phyloP scores from a whole-genome alignment of 2,888 invertebrate genomes.

The Notodonta dromedarius region DNA sequence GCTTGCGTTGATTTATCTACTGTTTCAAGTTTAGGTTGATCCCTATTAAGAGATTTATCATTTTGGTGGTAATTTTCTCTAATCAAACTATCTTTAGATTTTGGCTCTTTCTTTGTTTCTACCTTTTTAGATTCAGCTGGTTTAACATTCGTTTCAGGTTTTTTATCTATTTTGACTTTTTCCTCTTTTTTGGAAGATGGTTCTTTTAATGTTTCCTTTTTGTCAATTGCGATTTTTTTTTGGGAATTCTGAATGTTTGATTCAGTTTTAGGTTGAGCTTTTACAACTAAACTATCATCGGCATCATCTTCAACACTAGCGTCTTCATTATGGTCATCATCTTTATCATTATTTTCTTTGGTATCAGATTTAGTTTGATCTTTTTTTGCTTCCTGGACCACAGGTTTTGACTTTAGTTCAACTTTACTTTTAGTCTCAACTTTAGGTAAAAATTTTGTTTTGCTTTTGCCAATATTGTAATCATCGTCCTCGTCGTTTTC shows the following conservation, averaged over 20 bases:
- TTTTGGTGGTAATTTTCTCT: conserved; percentile 17
- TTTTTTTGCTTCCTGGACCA: conserved; percentile 1
- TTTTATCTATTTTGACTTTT: not conserved
- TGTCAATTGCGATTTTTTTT: not conserved
- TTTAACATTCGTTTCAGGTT: conserved; percentile 1
- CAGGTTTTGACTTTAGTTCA: conserved; percentile 12
- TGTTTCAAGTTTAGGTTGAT: conserved; percentile 13
- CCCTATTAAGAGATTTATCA: conserved; percentile 18
- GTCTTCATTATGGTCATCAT: conserved; percentile 10
- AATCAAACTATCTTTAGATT: conserved; percentile 8
- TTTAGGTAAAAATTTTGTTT: conserved; percentile 6
- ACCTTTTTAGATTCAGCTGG: conserved; percentile 25
- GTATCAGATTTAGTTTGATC: conserved; percentile 9
- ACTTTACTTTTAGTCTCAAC: conserved; percentile 12
- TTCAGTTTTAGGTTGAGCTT: not conserved
- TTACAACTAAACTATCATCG: not conserved
- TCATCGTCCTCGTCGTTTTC: conserved; percentile 16
- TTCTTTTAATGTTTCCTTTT: not conserved
- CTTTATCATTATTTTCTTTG: conserved; percentile 10
- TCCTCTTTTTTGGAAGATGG: not conserved
- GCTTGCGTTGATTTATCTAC: conserved; percentile 11
- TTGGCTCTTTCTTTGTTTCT: conserved; percentile 27
- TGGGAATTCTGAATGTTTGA: not conserved
- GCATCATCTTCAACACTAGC: not conserved
- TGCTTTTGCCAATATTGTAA: not conserved